A percentile compares a stretch with the other conserved stretches of the same genome.
Conservation (phyloP, 1,140 invertebrate species). For the Pogonomyrmex californicus region DNA sequence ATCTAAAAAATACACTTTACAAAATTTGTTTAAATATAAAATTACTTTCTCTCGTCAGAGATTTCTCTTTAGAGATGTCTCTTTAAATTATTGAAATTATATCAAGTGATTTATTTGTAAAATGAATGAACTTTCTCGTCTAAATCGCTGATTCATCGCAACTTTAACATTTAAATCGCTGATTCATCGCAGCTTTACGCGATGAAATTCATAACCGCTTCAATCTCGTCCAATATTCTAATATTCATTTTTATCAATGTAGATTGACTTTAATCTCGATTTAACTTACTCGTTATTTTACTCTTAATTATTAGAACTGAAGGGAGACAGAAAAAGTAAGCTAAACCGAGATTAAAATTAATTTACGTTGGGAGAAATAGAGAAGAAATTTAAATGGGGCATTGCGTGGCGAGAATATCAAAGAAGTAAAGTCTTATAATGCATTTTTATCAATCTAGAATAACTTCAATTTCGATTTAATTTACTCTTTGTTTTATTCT, state of each 20-base stretch:
- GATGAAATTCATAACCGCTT: not conserved
- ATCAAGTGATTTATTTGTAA: not conserved
- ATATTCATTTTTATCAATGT: too few species aligned
- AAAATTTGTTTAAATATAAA: not conserved
- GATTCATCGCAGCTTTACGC: conserved; percentile 9
- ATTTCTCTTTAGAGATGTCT: not conserved
- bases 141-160: conserved; percentile 33
- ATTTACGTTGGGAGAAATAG: too few species aligned
- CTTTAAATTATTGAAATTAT: not conserved
- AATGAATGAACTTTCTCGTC: not conserved
- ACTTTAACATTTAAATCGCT: conserved; percentile 30
- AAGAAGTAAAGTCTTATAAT: not conserved
- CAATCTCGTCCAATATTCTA: not conserved
- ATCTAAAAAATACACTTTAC: not conserved
- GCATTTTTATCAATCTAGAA: too few species aligned
- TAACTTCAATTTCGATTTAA: too few species aligned
- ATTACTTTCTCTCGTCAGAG: not conserved
- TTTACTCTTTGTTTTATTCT: too few species aligned
- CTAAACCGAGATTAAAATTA: too few species aligned
- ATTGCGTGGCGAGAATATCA: not conserved
- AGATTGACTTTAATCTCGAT: too few species aligned
- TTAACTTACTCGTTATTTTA: too few species aligned
- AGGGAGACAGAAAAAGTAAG: too few species aligned
- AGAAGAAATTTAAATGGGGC: too few species aligned
- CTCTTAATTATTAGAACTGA: too few species aligned